phyloP scores from a whole-genome alignment of 2,888 invertebrate species.

The Himalopsyche tibetana region DNA sequence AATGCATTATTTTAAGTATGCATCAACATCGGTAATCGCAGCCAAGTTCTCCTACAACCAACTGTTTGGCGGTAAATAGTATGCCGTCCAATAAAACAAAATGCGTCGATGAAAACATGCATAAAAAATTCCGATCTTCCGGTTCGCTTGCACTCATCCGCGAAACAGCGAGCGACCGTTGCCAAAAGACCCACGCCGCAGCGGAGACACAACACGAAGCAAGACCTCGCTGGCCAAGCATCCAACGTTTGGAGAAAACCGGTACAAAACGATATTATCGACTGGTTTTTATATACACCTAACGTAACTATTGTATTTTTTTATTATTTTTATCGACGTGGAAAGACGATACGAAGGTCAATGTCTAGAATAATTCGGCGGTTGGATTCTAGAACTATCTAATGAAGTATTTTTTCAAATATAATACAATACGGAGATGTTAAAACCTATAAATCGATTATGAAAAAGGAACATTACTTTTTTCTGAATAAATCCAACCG shows the following conservation, averaged over 20 bases:
- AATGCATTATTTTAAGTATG: too few relatives aligned
- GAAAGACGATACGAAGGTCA: conserved; percentile 23
- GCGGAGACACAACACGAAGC: background rate
- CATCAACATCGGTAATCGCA: too few relatives aligned
- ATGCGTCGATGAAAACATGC: conserved; percentile 22
- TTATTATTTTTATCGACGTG: background rate
- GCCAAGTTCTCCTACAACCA: too few relatives aligned
- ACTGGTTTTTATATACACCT: background rate
- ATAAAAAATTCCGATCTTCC: conserved; percentile 35
- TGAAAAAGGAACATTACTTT: too few relatives aligned
- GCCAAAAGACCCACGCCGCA: conserved; percentile 29
- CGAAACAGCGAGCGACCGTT: background rate
- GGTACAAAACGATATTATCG: background rate
- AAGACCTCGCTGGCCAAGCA: background rate
- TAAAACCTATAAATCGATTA: background rate
- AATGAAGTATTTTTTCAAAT: background rate
- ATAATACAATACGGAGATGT: background rate
- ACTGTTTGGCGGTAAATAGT: too few relatives aligned
- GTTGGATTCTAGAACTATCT: background rate
- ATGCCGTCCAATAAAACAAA: background rate
- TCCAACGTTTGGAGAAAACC: background rate
- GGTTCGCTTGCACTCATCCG: background rate
- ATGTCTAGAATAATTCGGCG: background rate
- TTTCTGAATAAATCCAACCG: too few relatives aligned
- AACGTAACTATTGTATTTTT: background rate